Evolutionary conservation across 2,797 vertebrate genomes (phyloP).

Genomic region (Sebastes dallii): DNA sequence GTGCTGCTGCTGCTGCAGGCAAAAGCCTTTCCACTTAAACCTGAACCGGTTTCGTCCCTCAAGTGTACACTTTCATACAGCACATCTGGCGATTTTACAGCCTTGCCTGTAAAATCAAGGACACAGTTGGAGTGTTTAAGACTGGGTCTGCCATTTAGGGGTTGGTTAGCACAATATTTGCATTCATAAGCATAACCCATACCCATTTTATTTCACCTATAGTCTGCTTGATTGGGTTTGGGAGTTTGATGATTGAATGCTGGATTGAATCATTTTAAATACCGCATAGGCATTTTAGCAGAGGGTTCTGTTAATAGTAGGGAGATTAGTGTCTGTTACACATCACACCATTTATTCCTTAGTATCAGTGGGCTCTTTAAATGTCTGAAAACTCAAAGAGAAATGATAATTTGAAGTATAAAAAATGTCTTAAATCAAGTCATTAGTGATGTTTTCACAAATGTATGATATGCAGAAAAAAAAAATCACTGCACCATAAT

Average conservation of each 20-base stretch:
- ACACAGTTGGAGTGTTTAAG: conserved; percentile 27
- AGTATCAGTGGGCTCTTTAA: neutral
- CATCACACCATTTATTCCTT: neutral
- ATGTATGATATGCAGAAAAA: neutral
- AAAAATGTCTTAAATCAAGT: neutral
- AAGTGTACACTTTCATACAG: conserved; percentile 21
- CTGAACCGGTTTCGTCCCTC: conserved; percentile 36
- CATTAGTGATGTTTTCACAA: neutral
- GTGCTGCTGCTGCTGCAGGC: conserved; percentile 41
- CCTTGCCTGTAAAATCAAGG: conserved; percentile 51
- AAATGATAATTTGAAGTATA: neutral
- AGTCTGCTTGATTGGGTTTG: neutral
- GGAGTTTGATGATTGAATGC: neutral
- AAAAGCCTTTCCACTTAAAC: conserved; percentile 30
- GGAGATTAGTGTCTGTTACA: neutral
- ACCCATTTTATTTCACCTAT: neutral
- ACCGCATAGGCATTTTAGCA: neutral
- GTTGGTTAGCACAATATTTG: conserved; percentile 9
- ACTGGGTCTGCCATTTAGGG: neutral
- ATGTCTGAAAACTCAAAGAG: neutral
- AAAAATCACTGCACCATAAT: neutral
- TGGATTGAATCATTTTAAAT: neutral
- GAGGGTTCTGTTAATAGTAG: neutral
- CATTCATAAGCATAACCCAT: neutral
- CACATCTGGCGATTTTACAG: conserved; percentile 52